Evolutionary conservation across 2,113 vertebrate species (phyloP).

Genomic region (Sialia sialis): DNA sequence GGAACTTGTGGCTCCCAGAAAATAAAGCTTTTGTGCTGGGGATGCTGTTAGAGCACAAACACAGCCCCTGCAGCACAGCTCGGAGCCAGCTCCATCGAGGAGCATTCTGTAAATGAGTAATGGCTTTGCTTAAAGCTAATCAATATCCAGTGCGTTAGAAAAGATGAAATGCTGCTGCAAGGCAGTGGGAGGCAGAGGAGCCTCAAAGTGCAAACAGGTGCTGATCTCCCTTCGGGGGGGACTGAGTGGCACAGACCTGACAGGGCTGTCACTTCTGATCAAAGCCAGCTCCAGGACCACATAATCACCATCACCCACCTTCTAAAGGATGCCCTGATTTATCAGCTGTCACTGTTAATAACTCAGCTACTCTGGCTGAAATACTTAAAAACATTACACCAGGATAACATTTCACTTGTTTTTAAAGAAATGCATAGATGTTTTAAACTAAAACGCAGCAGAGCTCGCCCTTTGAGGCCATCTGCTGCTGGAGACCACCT

Average conservation of each 20-base stretch:
- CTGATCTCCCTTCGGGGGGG: slow-evolving; percentile 70
- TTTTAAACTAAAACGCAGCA: background rate
- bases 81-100: background rate
- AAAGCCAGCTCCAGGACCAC: slow-evolving; percentile 78
- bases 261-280: slow-evolving; percentile 81
- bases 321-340: slow-evolving; percentile 53
- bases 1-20: background rate
- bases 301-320: slow-evolving; percentile 73
- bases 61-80: background rate
- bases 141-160: slow-evolving; percentile 27
- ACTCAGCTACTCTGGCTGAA: slow-evolving; percentile 56
- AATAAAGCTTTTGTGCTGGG: background rate
- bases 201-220: slow-evolving; percentile 87
- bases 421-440: slow-evolving; percentile 9
- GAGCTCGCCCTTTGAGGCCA: slow-evolving; percentile 21
- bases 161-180: slow-evolving; percentile 58
- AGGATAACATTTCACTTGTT: slow-evolving; percentile 17
- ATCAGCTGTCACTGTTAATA: slow-evolving; percentile 63
- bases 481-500: slow-evolving; percentile 46
- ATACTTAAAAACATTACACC: slow-evolving; percentile 44
- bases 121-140: slow-evolving; percentile 50
- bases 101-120: slow-evolving; percentile 19
- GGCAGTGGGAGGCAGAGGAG: slow-evolving; percentile 72
- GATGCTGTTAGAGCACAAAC: background rate
- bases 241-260: slow-evolving; percentile 65